Conservation (phyloP, 2,113 vertebrate genomes). For the Scortum barcoo region DNA sequence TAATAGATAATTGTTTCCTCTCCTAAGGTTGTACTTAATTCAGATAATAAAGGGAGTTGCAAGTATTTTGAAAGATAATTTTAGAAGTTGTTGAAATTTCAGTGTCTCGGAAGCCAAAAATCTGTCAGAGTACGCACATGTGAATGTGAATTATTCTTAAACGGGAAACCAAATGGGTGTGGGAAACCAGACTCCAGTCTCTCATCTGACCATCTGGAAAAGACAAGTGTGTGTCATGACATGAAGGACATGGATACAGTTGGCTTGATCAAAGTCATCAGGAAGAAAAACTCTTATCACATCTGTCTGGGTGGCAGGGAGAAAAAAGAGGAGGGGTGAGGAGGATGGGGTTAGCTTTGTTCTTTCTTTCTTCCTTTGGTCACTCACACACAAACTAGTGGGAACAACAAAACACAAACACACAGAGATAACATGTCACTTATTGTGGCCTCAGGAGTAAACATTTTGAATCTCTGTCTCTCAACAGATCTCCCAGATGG, state of each 20-base stretch:
- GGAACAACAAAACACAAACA: not conserved
- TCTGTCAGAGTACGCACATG: not conserved
- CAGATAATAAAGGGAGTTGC: not conserved
- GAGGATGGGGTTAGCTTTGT: not conserved
- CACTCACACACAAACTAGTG: not conserved
- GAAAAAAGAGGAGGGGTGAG: not conserved
- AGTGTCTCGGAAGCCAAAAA: not conserved
- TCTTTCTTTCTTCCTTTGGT: slow-evolving; percentile 1
- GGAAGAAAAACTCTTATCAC: not conserved
- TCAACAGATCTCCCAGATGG: slow-evolving; percentile 93
- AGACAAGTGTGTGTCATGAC: slow-evolving; percentile 3
- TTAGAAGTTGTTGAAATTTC: not conserved
- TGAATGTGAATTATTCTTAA: not conserved
- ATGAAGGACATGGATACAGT: slow-evolving; percentile 7
- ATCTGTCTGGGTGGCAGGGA: not conserved
- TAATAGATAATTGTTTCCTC: not conserved
- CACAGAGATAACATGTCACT: not conserved
- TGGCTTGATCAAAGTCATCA: not conserved
- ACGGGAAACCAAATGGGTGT: slow-evolving; percentile 17
- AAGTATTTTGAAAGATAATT: not conserved
- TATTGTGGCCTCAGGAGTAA: not conserved
- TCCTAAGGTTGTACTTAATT: not conserved
- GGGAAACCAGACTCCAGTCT: slow-evolving; percentile 22
- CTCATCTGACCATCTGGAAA: slow-evolving; percentile 31
- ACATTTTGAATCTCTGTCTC: slow-evolving; percentile 13